phyloP scores from a whole-genome alignment of 92 coral and sea anemone species.

The Parazoanthus darwini region DNA sequence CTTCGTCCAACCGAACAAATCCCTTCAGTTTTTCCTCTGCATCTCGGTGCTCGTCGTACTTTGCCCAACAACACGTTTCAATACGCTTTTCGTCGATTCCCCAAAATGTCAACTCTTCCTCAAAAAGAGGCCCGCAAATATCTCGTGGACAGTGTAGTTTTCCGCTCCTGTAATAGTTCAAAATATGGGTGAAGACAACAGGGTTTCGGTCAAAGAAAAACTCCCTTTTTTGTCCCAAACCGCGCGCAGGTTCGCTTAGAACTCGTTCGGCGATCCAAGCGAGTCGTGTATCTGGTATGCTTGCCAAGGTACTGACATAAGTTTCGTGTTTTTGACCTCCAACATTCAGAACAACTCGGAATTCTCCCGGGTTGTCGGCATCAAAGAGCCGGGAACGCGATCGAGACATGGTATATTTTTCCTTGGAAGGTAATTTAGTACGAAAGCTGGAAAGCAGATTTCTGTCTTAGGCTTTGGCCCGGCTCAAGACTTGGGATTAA shows the following conservation, averaged over 20 bases:
- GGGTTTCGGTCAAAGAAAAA: slow-evolving; percentile 97
- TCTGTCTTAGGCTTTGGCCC: background rate
- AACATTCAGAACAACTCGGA: slow-evolving; percentile 82
- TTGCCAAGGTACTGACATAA: slow-evolving; percentile 86
- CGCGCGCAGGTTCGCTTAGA: slow-evolving; percentile 72
- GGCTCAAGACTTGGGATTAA: slow-evolving; percentile 9
- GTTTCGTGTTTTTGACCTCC: slow-evolving; percentile 99
- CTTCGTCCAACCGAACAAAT: slow-evolving; percentile 80
- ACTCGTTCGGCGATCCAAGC: slow-evolving; percentile 97
- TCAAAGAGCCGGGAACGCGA: slow-evolving; percentile 87
- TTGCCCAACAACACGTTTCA: slow-evolving; percentile 99
- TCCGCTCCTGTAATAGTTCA: slow-evolving; percentile 93
- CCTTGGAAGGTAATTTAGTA: background rate
- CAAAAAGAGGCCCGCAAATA: slow-evolving; percentile 96
- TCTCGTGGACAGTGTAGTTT: slow-evolving; percentile 98
- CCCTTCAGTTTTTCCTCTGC: slow-evolving; percentile 95
- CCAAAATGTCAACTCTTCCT: slow-evolving; percentile 94
- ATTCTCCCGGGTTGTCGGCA: slow-evolving; percentile 88
- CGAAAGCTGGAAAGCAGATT: background rate
- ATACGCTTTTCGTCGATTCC: slow-evolving; percentile 95
- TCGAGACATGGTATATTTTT: slow-evolving; percentile 63
- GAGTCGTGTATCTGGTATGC: slow-evolving; percentile 89
- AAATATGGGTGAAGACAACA: slow-evolving; percentile 87
- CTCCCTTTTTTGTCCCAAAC: slow-evolving; percentile 82
- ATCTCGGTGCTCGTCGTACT: slow-evolving; percentile 96